Percentiles rank a stretch among this genome's conserved stretches.
phyloP scores from a whole-genome alignment of 2,113 vertebrate genomes.

The Orycteropus afer region DNA sequence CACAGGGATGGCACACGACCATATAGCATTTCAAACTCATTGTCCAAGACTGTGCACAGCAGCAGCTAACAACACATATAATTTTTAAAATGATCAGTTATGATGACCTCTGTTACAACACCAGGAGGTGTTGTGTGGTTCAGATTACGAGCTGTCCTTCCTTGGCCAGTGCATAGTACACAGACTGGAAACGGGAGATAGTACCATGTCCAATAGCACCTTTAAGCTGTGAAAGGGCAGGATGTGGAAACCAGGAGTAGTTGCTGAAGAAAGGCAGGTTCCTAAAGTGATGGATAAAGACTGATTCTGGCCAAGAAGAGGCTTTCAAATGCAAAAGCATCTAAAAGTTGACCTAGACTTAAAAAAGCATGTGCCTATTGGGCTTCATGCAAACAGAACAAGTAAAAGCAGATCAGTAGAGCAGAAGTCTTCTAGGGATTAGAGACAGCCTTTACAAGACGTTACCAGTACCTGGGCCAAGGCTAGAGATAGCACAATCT shows the following conservation, averaged over 20 bases:
- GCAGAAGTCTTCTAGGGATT: neutral
- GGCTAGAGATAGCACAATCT: fast-evolving
- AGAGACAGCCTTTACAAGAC: neutral
- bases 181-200: neutral
- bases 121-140: fast-evolving
- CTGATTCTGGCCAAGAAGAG: neutral
- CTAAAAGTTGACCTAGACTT: neutral
- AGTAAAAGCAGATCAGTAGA: neutral
- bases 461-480: fast-evolving
- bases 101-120: fast-evolving
- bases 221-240: neutral
- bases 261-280: neutral
- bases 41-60: too few relatives aligned
- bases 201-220: neutral
- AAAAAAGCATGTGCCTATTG: neutral
- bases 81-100: too few relatives aligned
- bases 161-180: fast-evolving
- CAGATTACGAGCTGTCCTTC: neutral
- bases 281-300: neutral
- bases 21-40: too few relatives aligned
- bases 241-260: neutral
- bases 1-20: too few relatives aligned
- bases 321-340: neutral
- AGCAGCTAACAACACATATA: too few relatives aligned
- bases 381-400: neutral